phyloP scores from a whole-genome alignment of 2,888 invertebrate species.

The Sinodicranocentrus sp. region DNA sequence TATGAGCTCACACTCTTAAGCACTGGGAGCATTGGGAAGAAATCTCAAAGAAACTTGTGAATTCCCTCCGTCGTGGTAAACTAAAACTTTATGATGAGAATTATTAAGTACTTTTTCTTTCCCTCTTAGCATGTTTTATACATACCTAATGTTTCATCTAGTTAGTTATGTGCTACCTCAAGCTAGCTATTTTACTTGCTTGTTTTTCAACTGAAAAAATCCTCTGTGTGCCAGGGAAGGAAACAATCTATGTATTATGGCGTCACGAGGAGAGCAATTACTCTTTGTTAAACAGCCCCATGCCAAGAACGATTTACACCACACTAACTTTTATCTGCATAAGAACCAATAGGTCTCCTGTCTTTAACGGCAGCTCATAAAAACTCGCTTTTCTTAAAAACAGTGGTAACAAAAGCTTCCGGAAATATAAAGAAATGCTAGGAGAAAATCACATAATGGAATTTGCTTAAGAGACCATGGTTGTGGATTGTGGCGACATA shows the following conservation, averaged over 20 bases:
- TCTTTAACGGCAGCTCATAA: constrained; percentile 40
- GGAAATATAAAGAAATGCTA: constrained; percentile 42
- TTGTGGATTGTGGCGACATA: not conserved
- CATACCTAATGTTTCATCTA: constrained; percentile 36
- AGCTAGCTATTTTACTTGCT: constrained; percentile 13
- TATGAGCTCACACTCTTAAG: not conserved
- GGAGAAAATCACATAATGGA: not conserved
- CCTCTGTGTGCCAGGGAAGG: not conserved
- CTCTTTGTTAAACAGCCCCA: constrained; percentile 20
- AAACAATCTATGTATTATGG: no score
- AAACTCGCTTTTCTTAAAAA: not conserved
- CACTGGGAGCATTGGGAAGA: not conserved
- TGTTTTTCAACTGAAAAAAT: not conserved
- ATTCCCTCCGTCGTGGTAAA: not conserved
- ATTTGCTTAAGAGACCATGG: not conserved
- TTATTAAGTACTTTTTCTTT: constrained; percentile 34
- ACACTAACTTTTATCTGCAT: constrained; percentile 15
- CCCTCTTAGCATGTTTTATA: not conserved
- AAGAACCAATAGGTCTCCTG: constrained; percentile 33
- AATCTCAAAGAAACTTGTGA: constrained; percentile 33
- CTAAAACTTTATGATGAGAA: constrained; percentile 33
- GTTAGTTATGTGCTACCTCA: constrained; percentile 44
- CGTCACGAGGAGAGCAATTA: constrained; percentile 37
- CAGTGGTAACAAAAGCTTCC: constrained; percentile 22
- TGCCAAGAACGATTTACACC: constrained; percentile 25